These are phyloP conservation scores for Teleogryllus oceanicus DNA, from an alignment of 2,888 invertebrate genomes.

Conservation along the genomic window DNA sequence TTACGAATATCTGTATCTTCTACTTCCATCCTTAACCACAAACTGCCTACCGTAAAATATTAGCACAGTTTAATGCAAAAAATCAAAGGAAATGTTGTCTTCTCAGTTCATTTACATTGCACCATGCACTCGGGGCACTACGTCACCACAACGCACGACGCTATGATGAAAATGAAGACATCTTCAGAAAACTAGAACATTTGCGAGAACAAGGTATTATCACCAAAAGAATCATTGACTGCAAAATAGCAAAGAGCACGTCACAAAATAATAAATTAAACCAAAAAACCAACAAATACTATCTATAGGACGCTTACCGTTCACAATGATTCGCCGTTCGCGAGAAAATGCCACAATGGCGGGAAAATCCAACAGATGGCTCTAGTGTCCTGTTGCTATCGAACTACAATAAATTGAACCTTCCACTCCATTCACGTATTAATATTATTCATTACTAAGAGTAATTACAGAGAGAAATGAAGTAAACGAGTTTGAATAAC, in stretches of 20 bases:
- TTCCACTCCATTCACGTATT: too few species aligned
- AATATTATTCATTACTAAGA: too few species aligned
- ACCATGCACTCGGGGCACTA: constrained; percentile 4
- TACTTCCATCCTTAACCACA: background rate
- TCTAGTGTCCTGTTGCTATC: background rate
- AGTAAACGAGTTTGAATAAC: too few species aligned
- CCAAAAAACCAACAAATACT: background rate
- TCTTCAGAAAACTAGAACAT: background rate
- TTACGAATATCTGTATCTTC: background rate
- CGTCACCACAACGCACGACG: background rate
- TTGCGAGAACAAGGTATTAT: background rate
- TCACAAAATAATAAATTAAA: too few species aligned
- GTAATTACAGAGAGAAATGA: too few species aligned
- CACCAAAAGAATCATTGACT: too few species aligned
- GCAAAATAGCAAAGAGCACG: too few species aligned
- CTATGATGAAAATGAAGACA: background rate
- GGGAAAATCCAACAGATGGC: constrained; percentile 18
- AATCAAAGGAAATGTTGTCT: background rate
- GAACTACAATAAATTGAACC: too few species aligned
- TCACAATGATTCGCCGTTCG: background rate
- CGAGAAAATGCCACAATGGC: constrained; percentile 18
- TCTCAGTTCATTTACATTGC: constrained; percentile 7
- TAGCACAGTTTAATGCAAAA: background rate
- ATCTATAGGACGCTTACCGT: background rate
- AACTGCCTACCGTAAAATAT: background rate